These are phyloP conservation scores for Sylvicapra grimmia DNA, from an alignment of 2,113 vertebrate genomes.

Conservation along the genomic window DNA sequence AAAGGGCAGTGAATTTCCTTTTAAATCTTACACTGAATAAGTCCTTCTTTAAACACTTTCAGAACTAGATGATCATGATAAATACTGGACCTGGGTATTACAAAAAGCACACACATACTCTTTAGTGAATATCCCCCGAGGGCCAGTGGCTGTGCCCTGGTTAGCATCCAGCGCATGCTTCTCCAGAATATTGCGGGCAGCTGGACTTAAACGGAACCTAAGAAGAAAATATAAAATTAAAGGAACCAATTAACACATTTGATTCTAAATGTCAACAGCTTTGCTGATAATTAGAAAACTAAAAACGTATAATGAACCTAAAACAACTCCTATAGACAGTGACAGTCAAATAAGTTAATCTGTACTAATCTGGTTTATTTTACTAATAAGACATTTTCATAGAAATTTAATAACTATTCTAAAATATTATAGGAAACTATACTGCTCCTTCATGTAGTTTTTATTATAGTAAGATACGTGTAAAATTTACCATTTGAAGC, in stretches of 20 bases:
- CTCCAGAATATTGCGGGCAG: slow-evolving; percentile 92
- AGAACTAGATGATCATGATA: slow-evolving; percentile 9
- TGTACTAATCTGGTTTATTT: not conserved
- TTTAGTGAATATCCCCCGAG: slow-evolving; percentile 93
- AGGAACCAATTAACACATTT: slow-evolving; percentile 21
- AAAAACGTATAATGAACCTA: not conserved
- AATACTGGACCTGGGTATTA: not conserved
- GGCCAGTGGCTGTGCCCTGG: slow-evolving; percentile 85
- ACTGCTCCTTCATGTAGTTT: not conserved
- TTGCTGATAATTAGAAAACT: not conserved
- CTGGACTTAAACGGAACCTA: slow-evolving; percentile 93
- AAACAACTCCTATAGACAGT: not conserved
- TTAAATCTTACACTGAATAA: slow-evolving; percentile 28
- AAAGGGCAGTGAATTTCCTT: not conserved
- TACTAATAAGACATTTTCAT: not conserved
- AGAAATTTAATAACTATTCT: not conserved
- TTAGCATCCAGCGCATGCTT: slow-evolving; percentile 86
- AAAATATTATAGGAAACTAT: not conserved
- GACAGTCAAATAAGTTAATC: not conserved
- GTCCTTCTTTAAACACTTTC: slow-evolving; percentile 31
- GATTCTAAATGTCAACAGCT: slow-evolving; percentile 25
- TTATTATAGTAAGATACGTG: not conserved
- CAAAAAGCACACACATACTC: slow-evolving; percentile 84
- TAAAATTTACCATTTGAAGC: not conserved
- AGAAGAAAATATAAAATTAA: slow-evolving; percentile 43